Base-by-base conservation (phyloP, 2,113 vertebrate species). In the Agelaius phoeniceus region DNA sequence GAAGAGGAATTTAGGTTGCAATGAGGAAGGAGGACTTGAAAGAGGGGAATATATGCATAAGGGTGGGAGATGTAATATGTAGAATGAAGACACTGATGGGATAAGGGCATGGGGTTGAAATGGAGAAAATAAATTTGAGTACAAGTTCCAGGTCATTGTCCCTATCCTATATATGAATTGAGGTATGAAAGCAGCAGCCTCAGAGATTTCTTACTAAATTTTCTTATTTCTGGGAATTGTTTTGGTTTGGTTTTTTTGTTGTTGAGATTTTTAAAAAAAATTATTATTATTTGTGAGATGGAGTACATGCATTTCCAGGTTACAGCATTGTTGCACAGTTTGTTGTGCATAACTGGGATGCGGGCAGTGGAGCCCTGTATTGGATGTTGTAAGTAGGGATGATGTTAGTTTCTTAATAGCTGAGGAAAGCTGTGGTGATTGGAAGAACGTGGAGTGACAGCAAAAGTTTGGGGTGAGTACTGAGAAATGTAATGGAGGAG, bases 381-480 rank as follows among this genome's bases (percentile, higher is more conserved):
- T 82, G 48, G 43, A 31, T 37, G 5, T 41, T 58, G 0, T 27
- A 49, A 41, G 23, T 73, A 58, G 0, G 1, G 33, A 27, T 74
- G 30, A 19, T 62, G 23, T 73, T 73, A 33, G 23, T 88, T 86
- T 71, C 39, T 48, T 74, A 80, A 63, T 41, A 80, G 18, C 27
- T 77, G 76, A 51, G 43, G 67, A 80, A 76, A 67, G 30, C 55
- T 71, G 12, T 37, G 19, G 28, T 13, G 87, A 22, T 43, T 58
- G 30, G 35, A 80, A 59, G 43, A 74, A 23, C 0, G 0, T 67
- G 57, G 28, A 78, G 19, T 79, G 20, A 59, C 21, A 48, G 41
- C 18, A 61, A 12, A 79, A 10, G 7, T 69, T 75, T 69, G 55
- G 23, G 43, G 15, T 0, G 0, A 30, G 2, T 55, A 35, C 1